Evolutionary conservation across 2,797 vertebrate species (phyloP).

Genomic region (Lagodon rhomboides): DNA sequence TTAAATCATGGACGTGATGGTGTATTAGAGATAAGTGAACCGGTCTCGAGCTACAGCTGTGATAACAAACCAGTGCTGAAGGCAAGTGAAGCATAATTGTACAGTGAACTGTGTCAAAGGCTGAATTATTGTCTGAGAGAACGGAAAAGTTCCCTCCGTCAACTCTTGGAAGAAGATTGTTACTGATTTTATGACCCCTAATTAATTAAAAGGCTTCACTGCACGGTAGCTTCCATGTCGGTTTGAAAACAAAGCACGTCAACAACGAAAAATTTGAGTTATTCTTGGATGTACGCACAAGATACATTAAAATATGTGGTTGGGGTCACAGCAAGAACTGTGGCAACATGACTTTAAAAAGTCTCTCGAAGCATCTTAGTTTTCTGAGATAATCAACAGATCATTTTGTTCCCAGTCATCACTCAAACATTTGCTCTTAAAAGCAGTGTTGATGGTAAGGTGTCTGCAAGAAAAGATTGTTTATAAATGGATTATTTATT

Average conservation of each 20-base stretch:
- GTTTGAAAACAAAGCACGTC: not conserved
- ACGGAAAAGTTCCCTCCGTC: not conserved
- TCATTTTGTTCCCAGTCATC: not conserved
- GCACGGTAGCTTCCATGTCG: not conserved
- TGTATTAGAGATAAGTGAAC: conserved; percentile 17
- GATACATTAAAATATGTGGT: not conserved
- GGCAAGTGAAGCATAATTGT: conserved; percentile 8
- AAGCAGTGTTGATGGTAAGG: not conserved
- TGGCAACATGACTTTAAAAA: not conserved
- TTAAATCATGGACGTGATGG: not conserved
- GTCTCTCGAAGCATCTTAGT: not conserved
- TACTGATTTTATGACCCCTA: conserved; percentile 6
- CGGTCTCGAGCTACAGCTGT: conserved; percentile 45
- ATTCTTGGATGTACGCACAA: not conserved
- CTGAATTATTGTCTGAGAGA: not conserved
- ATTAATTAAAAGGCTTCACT: not conserved
- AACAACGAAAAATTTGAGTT: not conserved
- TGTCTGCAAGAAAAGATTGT: not conserved
- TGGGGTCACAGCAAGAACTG: not conserved
- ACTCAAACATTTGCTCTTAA: no score
- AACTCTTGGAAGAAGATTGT: not conserved
- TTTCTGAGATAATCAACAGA: not conserved
- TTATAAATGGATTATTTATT: not conserved
- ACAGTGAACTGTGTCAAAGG: conserved; percentile 17
- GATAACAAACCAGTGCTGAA: conserved; percentile 38